A percentile compares a stretch with the other conserved stretches of the same genome.
These are phyloP conservation scores for Eolophus roseicapilla DNA, from an alignment of 2,113 vertebrate species.

Conservation along the genomic window DNA sequence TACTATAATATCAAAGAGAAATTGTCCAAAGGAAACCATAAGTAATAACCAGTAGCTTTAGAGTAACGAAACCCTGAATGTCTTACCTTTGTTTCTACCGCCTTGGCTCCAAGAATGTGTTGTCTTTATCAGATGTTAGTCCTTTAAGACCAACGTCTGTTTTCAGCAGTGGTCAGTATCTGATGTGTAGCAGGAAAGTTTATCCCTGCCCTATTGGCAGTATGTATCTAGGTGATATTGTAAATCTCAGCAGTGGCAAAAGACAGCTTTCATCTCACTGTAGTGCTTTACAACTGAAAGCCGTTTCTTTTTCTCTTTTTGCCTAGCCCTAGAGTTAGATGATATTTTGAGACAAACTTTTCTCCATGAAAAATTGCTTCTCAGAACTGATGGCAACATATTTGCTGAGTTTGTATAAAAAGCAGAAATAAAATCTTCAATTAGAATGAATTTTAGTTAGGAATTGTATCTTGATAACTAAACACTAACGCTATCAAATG, in stretches of 20 bases:
- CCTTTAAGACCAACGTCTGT: neutral
- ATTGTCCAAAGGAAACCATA: neutral
- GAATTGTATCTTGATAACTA: neutral
- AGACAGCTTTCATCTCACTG: neutral
- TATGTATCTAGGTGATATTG: neutral
- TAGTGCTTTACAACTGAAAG: neutral
- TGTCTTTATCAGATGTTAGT: neutral
- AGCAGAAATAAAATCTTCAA: neutral
- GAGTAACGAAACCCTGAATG: neutral
- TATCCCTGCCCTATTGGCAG: neutral
- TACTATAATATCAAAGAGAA: neutral
- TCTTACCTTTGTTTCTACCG: neutral
- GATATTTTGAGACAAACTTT: neutral
- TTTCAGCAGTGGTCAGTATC: neutral
- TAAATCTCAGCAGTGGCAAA: neutral
- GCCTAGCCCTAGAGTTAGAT: neutral
- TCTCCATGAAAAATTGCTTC: neutral
- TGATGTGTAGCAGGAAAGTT: neutral
- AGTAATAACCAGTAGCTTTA: neutral
- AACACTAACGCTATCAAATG: neutral
- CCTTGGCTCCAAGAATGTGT: neutral
- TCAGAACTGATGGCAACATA: neutral
- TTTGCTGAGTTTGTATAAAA: neutral
- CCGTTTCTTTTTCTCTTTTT: neutral
- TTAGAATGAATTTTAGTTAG: neutral